phyloP scores from a whole-genome alignment of 2,113 vertebrate genomes.

The Conger conger region DNA sequence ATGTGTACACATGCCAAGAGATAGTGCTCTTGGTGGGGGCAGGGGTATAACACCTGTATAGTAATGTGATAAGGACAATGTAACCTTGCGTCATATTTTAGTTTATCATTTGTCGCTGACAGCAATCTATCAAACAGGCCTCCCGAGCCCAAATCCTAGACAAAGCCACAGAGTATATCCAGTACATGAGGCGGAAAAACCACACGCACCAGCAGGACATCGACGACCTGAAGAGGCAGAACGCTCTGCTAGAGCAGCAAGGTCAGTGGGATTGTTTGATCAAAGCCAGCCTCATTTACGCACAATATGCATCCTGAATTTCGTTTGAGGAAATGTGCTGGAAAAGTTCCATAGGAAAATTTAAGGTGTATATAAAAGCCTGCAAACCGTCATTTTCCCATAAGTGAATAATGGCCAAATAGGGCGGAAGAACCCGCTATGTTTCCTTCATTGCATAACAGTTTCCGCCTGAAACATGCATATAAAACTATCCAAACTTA shows the following conservation, averaged over 20 bases:
- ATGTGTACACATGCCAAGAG: not conserved
- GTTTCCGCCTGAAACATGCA: not conserved
- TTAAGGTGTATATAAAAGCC: not conserved
- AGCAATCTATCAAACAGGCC: slow-evolving; percentile 79
- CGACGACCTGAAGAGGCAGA: slow-evolving; percentile 93
- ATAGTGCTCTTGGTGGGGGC: not conserved
- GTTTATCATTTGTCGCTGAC: slow-evolving; percentile 66
- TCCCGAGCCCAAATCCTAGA: slow-evolving; percentile 98
- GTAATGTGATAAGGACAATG: slow-evolving; percentile 38
- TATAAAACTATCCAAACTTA: not conserved
- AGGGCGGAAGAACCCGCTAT: not conserved
- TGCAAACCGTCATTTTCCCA: not conserved
- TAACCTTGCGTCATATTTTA: slow-evolving; percentile 48
- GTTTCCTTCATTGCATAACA: not conserved
- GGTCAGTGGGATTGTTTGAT: slow-evolving; percentile 63
- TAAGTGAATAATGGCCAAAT: not conserved
- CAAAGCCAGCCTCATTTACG: not conserved
- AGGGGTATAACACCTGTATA: not conserved
- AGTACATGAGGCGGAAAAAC: slow-evolving; percentile 98
- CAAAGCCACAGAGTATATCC: slow-evolving; percentile 98
- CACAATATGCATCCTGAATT: not conserved
- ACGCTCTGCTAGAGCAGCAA: slow-evolving; percentile 91
- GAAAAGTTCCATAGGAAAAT: not conserved
- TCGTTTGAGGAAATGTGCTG: not conserved
- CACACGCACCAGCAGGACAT: slow-evolving; percentile 97